phyloP scores from a whole-genome alignment of 2,888 invertebrate species.

The Perdita meconis region DNA sequence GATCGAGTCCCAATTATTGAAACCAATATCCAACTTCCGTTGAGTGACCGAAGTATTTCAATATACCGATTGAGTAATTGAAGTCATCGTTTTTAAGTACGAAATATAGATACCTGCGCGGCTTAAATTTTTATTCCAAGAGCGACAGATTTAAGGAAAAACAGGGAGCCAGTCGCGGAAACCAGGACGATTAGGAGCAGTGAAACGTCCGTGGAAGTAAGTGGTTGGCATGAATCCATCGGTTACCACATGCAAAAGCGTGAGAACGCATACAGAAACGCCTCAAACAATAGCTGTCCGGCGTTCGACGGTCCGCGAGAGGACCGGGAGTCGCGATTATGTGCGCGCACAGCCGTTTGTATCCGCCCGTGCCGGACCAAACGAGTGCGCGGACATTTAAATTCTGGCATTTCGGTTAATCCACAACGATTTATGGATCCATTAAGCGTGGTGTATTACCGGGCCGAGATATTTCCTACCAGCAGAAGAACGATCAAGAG shows the following conservation, averaged over 20 bases:
- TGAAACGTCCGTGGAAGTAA: slow-evolving; percentile 11
- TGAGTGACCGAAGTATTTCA: too few relatives aligned
- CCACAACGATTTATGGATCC: slow-evolving; percentile 68
- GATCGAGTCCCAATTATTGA: too few relatives aligned
- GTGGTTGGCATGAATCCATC: slow-evolving; percentile 45
- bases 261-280: slow-evolving; percentile 58
- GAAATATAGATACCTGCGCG: too few relatives aligned
- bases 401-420: slow-evolving; percentile 70
- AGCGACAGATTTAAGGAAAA: slow-evolving; percentile 8
- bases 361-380: slow-evolving; percentile 20
- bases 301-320: slow-evolving; percentile 4
- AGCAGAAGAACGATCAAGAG: slow-evolving; percentile 10
- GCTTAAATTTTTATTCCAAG: too few relatives aligned
- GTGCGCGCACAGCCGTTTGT: slow-evolving; percentile 40
- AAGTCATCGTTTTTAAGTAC: too few relatives aligned
- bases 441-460: slow-evolving; percentile 56
- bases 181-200: not conserved
- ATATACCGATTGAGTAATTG: too few relatives aligned
- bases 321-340: slow-evolving; percentile 31
- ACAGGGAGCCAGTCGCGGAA: slow-evolving; percentile 10
- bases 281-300: slow-evolving; percentile 46
- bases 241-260: slow-evolving; percentile 55
- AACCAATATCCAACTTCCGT: too few relatives aligned
- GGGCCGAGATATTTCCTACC: slow-evolving; percentile 52
- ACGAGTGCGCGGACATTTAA: slow-evolving; percentile 61